Conservation (phyloP, 1,140 invertebrate genomes). For the Micrasema longulum region DNA sequence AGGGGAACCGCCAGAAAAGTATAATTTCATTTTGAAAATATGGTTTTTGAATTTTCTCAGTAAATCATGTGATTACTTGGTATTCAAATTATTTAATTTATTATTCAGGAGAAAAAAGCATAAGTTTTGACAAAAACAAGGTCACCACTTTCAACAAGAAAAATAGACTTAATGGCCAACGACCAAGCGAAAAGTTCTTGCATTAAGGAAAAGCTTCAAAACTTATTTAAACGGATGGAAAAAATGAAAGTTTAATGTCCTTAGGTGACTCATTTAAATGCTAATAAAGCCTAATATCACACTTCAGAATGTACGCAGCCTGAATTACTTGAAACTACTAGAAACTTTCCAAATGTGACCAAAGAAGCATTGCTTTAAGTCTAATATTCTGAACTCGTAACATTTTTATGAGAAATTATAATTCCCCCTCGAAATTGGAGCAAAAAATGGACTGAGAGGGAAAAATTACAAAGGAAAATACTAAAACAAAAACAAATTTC, state of each 20-base stretch:
- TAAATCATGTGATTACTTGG: background rate
- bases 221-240: constrained; percentile 35
- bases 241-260: constrained; percentile 35
- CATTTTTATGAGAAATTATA: constrained; percentile 22
- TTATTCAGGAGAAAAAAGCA: constrained; percentile 1
- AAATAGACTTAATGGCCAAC: constrained; percentile 38
- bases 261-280: constrained; percentile 42
- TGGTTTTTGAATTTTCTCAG: background rate
- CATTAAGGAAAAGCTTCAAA: constrained; percentile 37
- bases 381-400: background rate
- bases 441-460: no score
- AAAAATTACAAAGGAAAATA: no score
- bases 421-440: no score
- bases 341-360: constrained; percentile 28
- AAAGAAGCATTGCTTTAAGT: constrained; percentile 17
- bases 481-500: no score
- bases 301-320: constrained; percentile 33
- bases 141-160: constrained; percentile 25
- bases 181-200: constrained; percentile 37
- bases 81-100: background rate
- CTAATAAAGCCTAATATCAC: constrained; percentile 37
- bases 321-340: constrained; percentile 27
- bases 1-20: no score
- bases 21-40: no score
- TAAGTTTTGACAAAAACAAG: constrained; percentile 33